Evolutionary conservation across 2,888 invertebrate species (phyloP).

Genomic region (Chrysodeixis includens): DNA sequence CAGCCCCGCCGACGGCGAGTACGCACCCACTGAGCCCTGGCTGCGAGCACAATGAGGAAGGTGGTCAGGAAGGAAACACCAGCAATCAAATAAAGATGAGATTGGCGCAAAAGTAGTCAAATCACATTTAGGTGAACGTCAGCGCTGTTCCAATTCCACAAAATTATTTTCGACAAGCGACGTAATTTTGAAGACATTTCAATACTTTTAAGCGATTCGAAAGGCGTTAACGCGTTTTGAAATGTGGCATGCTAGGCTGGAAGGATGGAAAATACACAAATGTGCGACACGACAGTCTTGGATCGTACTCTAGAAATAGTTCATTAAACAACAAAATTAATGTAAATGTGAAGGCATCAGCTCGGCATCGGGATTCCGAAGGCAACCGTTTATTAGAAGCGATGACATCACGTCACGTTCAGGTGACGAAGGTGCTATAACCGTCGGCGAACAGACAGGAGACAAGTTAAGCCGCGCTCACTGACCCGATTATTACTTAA

Average conservation of each 20-base stretch:
- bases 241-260: no score
- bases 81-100: neutral
- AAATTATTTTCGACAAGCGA: no score
- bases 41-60: conserved; percentile 70
- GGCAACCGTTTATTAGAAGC: conserved; percentile 8
- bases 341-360: no score
- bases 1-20: conserved; percentile 96
- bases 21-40: conserved; percentile 96
- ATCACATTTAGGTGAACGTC: no score
- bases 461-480: neutral
- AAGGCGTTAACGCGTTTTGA: no score
- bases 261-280: no score
- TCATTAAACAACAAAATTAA: neutral
- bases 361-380: neutral
- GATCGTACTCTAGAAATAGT: no score
- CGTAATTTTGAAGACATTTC: no score
- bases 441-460: conserved; percentile 12
- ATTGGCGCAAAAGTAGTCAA: no score
- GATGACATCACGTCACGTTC: conserved; percentile 27
- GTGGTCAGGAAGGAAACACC: neutral
- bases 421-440: conserved; percentile 40
- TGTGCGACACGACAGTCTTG: no score
- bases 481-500: neutral
- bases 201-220: no score
- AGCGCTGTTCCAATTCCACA: no score